phyloP scores from a whole-genome alignment of 2,888 invertebrate genomes.

The Uropetala carovei region DNA sequence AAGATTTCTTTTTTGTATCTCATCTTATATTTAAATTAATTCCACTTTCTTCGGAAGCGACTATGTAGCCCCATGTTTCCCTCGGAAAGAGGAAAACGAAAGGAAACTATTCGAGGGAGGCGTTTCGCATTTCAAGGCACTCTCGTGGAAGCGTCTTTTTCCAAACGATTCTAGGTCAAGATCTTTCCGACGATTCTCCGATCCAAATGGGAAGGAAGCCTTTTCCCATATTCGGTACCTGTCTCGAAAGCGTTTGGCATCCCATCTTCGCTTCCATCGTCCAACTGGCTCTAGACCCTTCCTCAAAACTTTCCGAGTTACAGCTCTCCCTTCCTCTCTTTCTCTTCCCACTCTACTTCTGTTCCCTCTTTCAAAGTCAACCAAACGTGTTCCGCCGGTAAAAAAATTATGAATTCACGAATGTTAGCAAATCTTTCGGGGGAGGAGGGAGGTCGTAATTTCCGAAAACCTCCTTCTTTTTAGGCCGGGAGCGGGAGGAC shows the following conservation, averaged over 20 bases:
- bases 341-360: not conserved
- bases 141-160: not conserved
- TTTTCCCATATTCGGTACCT: not conserved
- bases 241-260: conserved; percentile 21
- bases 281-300: not conserved
- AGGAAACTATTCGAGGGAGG: not conserved
- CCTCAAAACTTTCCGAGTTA: not conserved
- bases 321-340: not conserved
- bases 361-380: not conserved
- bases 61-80: no score
- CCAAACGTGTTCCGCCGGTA: not conserved
- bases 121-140: not conserved
- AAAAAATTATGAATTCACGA: no score
- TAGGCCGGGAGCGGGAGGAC: no score
- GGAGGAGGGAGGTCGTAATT: no score
- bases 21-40: not conserved
- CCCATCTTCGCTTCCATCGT: not conserved
- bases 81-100: not conserved
- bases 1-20: not conserved
- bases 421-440: no score
- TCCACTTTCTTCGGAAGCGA: not conserved
- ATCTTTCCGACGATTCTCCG: not conserved
- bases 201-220: not conserved
- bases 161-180: conserved; percentile 6
- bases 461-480: no score